A percentile compares a stretch with the other conserved stretches of the same genome.
phyloP scores from a whole-genome alignment of 1,140 invertebrate genomes.

The Gryon sp. region DNA sequence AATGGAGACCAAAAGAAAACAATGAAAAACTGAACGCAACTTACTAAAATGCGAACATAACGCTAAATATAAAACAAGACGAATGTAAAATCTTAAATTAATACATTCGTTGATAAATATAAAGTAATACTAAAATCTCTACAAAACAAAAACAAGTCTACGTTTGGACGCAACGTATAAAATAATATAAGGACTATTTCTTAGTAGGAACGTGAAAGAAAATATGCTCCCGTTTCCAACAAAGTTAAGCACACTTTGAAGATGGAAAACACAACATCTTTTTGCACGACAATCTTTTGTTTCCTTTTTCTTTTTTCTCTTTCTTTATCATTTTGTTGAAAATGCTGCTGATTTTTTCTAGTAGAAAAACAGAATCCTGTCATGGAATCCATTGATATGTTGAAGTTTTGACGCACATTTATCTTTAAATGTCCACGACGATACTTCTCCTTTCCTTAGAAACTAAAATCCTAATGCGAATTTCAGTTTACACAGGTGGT shows the following conservation, averaged over 20 bases:
- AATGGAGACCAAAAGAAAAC: too few relatives aligned
- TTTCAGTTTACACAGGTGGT: constrained; percentile 86
- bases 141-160: constrained; percentile 47
- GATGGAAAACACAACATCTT: constrained; percentile 3
- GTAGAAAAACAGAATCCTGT: too few relatives aligned
- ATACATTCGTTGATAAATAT: constrained; percentile 17
- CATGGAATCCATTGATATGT: too few relatives aligned
- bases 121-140: constrained; percentile 24
- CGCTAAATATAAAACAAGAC: constrained; percentile 27
- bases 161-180: constrained; percentile 38
- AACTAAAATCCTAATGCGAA: constrained; percentile 2
- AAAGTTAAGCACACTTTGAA: constrained; percentile 25
- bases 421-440: constrained; percentile 17
- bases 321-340: too few relatives aligned
- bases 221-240: constrained; percentile 16
- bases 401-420: constrained; percentile 8
- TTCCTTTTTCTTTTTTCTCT: too few relatives aligned
- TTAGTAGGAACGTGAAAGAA: constrained; percentile 46
- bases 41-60: constrained; percentile 55
- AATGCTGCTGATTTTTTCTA: too few relatives aligned
- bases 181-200: constrained; percentile 36
- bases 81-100: constrained; percentile 5
- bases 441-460: not conserved
- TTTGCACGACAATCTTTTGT: too few relatives aligned
- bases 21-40: constrained; percentile 49